Evolutionary conservation across 1,140 invertebrate genomes (phyloP), one percentile per base, ranked within the genome.

Genomic region (Zaprionus lachaisei): DNA sequence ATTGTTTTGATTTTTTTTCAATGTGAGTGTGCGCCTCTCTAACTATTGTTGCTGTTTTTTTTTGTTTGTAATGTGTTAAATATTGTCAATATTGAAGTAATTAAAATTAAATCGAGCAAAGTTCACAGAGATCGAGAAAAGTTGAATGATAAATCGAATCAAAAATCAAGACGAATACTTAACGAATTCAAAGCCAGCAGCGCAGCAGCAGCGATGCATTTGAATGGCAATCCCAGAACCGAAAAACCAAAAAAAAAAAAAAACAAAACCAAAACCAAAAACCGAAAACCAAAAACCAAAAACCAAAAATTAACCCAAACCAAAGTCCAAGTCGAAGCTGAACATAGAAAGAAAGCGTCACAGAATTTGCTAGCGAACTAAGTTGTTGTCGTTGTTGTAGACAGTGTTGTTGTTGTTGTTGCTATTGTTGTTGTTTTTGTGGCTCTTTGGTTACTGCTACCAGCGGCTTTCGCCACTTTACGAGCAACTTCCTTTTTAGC

Each of bases 401-500:
- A 22, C n/a, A 12, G 61, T 75, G 47, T 64, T 76, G 37, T 26
- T 63, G 63, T 62, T 22, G 22, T 44, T 82, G 61, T 65, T 71
- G 41, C 7, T 64, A 38, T 47, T 82, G 61, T 65, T 71, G 26
- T 15, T 64, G 47, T 55, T 58, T 37, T 34, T 65, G 78, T 80
- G 66, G 72, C 62, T 61, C 22, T 62, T 47, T 61, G 62, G 31
- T 24, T 58, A 56, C 17, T 61, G 55, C 60, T 72, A 64, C 60
- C 69, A 71, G 81, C 68, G 79, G 84, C 84, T 87, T 87, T 87
- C 84, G 84, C 84, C 84, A 89, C 84, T 89, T 84, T 80, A 89
- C 81, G 81, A 89, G 84, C 84, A 89, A 86, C 82, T 87, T 86
- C 84, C 87, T 87, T 87, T 87, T 87, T 89, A 75, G 85, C 85